Conservation (phyloP, 2,113 vertebrate species). For the Dasyprocta punctata region DNA sequence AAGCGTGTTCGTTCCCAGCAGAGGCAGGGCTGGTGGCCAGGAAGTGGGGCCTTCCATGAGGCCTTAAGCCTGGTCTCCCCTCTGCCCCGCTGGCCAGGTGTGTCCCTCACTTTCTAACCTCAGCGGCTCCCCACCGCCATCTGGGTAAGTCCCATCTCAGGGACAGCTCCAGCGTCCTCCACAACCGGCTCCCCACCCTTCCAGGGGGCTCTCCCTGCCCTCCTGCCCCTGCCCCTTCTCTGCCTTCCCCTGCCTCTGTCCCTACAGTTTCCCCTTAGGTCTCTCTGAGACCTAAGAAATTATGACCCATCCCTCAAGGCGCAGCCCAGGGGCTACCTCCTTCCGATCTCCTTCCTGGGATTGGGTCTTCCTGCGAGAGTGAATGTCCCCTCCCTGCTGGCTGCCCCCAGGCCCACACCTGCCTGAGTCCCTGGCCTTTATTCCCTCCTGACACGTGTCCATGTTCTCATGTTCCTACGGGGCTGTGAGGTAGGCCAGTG, state of each 20-base stretch:
- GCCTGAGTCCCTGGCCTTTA: background rate
- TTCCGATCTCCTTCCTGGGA: conserved; percentile 49
- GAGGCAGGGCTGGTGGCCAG: background rate
- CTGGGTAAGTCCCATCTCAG: background rate
- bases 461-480: background rate
- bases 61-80: background rate
- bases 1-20: background rate
- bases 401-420: background rate
- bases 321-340: background rate
- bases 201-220: background rate
- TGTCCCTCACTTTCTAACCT: background rate
- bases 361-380: background rate
- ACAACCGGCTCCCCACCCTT: background rate
- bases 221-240: background rate
- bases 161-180: background rate
- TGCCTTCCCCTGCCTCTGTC: background rate
- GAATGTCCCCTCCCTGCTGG: background rate
- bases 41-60: background rate
- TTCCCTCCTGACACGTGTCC: conserved; percentile 25
- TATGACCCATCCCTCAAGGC: background rate
- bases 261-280: too few species aligned
- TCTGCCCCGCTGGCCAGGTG: too few species aligned
- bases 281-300: background rate
- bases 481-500: background rate
- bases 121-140: background rate